These are phyloP conservation scores for Nemotelus nigrinus DNA, from an alignment of 2,888 invertebrate genomes.

Conservation along the genomic window DNA sequence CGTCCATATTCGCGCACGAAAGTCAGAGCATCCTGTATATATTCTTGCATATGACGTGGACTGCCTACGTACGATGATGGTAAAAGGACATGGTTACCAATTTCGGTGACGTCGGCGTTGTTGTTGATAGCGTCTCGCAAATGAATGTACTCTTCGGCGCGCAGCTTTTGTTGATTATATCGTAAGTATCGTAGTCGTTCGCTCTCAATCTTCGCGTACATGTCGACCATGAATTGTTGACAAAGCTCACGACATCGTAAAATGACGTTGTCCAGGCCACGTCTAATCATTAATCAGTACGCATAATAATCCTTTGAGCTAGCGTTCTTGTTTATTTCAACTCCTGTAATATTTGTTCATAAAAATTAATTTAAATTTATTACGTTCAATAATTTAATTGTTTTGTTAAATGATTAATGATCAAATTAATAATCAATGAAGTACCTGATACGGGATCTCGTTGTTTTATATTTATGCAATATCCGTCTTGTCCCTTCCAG, in stretches of 20 bases:
- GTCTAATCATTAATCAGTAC: conserved; percentile 52
- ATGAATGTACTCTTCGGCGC: no score
- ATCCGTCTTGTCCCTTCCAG: conserved; percentile 54
- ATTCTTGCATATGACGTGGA: no score
- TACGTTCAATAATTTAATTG: conserved; percentile 5
- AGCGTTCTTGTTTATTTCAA: conserved; percentile 49
- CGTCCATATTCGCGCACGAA: no score
- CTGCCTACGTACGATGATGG: no score
- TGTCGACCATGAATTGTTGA: conserved; percentile 10
- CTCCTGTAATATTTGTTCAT: conserved; percentile 42
- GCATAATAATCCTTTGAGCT: conserved; percentile 44
- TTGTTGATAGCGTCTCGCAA: no score
- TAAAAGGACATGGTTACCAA: no score
- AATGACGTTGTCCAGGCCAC: conserved; percentile 12
- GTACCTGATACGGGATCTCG: conserved; percentile 26
- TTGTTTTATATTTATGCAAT: conserved; percentile 51
- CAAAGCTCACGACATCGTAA: conserved; percentile 6
- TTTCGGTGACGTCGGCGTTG: no score
- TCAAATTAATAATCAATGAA: conserved; percentile 39
- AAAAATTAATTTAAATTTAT: conserved; percentile 42
- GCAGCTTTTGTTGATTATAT: no score
- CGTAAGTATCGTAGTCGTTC: no score
- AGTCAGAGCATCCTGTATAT: no score
- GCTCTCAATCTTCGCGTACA: neutral
- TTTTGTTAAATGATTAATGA: conserved; percentile 13